These are phyloP conservation scores for Mimas tiliae DNA, from an alignment of 2,888 invertebrate genomes.

Conservation along the genomic window DNA sequence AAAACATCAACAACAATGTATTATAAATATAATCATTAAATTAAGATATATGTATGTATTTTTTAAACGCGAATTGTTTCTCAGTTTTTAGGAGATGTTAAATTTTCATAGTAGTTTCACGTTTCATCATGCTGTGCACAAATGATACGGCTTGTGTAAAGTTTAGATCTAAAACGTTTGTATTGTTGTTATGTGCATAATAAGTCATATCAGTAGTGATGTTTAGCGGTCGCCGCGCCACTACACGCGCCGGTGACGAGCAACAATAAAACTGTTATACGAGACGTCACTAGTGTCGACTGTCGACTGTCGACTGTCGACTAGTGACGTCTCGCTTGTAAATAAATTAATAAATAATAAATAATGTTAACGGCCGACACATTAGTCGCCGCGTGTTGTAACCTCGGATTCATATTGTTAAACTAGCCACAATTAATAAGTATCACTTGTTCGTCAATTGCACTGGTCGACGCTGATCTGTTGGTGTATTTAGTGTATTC, in stretches of 20 bases:
- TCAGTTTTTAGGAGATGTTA: conserved; percentile 80
- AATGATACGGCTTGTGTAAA: conserved; percentile 71
- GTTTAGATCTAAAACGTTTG: conserved; percentile 61
- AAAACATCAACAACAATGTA: conserved; percentile 82
- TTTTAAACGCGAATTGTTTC: conserved; percentile 80
- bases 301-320: conserved; percentile 35
- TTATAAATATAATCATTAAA: conserved; percentile 82
- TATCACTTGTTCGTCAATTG: conserved; percentile 84
- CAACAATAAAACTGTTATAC: too few species aligned
- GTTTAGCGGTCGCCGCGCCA: conserved; percentile 39
- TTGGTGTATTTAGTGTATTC: conserved; percentile 70
- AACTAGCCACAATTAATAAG: conserved; percentile 78
- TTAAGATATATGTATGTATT: conserved; percentile 82
- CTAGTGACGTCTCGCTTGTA: conserved; percentile 44
- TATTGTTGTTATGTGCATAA: conserved; percentile 77
- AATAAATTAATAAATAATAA: too few species aligned
- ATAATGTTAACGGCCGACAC: conserved; percentile 57
- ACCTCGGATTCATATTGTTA: conserved; percentile 78
- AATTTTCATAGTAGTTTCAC: conserved; percentile 68
- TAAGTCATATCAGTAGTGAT: conserved; percentile 69
- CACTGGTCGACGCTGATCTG: conserved; percentile 79
- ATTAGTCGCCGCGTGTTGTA: conserved; percentile 58
- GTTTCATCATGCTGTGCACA: conserved; percentile 81
- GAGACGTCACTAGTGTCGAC: too few species aligned
- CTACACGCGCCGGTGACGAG: background rate